A percentile compares a stretch with the other conserved stretches of the same genome.
Conservation (phyloP, 2,797 vertebrate species). For the Rhyacichthys aspro region DNA sequence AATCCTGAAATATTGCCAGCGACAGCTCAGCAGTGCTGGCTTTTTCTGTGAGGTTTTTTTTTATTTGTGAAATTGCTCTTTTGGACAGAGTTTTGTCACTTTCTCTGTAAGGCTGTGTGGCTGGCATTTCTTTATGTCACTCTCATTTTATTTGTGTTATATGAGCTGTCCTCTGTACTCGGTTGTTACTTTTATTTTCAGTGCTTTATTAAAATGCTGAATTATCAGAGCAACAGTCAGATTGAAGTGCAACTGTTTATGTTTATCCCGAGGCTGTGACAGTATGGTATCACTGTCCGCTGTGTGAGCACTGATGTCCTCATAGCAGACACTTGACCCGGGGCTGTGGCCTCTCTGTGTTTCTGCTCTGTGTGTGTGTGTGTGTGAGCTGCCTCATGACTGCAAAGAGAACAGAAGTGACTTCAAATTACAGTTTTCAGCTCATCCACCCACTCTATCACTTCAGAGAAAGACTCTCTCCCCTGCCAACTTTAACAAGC, state of each 20-base stretch:
- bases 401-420: constrained; percentile 32
- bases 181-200: constrained; percentile 9
- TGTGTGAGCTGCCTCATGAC: constrained; percentile 4
- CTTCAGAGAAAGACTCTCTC: constrained; percentile 48
- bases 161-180: constrained; percentile 16
- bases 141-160: constrained; percentile 20
- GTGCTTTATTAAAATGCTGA: constrained; percentile 2
- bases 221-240: constrained; percentile 11
- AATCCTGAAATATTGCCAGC: constrained; percentile 10
- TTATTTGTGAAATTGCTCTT: constrained; percentile 7
- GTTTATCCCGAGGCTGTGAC: constrained; percentile 8
- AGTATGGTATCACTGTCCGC: constrained; percentile 9
- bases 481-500: constrained; percentile 64
- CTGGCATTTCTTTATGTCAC: constrained; percentile 17
- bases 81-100: constrained; percentile 1
- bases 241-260: constrained; percentile 9
- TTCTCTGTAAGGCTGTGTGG: constrained; percentile 1
- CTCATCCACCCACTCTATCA: constrained; percentile 57
- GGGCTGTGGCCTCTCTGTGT: constrained; percentile 15
- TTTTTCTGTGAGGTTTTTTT: constrained; percentile 27
- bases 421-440: constrained; percentile 58
- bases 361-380: constrained; percentile 13
- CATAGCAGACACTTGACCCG: constrained; percentile 21
- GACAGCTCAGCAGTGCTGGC: not conserved
- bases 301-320: constrained; percentile 14